These are phyloP conservation scores for Cygnus atratus DNA, from an alignment of 2,113 vertebrate genomes.

Conservation along the genomic window DNA sequence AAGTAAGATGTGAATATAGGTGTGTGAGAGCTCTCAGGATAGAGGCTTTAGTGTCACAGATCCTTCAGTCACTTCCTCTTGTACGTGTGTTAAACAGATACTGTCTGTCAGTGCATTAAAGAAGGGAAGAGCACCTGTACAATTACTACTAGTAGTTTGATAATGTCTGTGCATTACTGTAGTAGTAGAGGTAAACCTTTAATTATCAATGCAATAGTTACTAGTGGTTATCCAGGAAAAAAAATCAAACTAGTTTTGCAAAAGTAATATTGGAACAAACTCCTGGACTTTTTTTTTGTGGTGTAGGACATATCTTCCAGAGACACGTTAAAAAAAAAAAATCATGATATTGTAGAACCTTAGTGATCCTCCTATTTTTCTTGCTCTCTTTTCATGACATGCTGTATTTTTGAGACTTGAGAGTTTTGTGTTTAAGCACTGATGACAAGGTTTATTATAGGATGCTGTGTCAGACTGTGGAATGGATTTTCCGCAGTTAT, in stretches of 20 bases:
- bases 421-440: neutral
- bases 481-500: neutral
- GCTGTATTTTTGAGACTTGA: rapidly evolving
- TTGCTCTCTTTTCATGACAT: neutral
- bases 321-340: neutral
- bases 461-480: neutral
- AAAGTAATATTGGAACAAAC: neutral
- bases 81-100: rapidly evolving
- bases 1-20: slow-evolving; percentile 46
- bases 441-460: neutral
- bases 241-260: neutral
- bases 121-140: neutral
- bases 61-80: neutral
- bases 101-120: rapidly evolving
- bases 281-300: neutral
- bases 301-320: neutral
- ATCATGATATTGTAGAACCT: neutral
- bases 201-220: neutral
- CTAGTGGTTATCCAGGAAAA: neutral
- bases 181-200: neutral
- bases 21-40: rapidly evolving
- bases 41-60: neutral
- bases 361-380: neutral
- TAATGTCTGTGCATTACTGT: rapidly evolving
- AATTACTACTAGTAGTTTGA: no score